These are phyloP conservation scores for Oedothorax gibbosus DNA, from an alignment of 1,140 invertebrate species.

Conservation along the genomic window DNA sequence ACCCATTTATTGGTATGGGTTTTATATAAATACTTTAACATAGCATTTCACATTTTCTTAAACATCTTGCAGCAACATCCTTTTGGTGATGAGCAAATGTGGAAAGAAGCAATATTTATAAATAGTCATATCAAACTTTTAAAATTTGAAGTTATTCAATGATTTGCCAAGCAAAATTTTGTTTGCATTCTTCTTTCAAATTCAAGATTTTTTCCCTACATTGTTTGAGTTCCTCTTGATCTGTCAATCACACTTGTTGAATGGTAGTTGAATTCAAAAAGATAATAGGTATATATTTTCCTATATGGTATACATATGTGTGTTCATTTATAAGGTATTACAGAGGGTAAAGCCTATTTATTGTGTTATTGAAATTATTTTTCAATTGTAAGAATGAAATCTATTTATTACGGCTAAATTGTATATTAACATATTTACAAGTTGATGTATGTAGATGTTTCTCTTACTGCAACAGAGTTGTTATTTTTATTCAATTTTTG, in stretches of 20 bases:
- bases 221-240: slow-evolving; percentile 2
- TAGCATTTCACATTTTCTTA: slow-evolving; percentile 53
- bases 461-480: slow-evolving; percentile 53
- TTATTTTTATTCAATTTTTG: slow-evolving; percentile 61
- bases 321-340: slow-evolving; percentile 59
- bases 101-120: slow-evolving; percentile 35
- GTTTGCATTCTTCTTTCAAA: neutral
- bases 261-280: slow-evolving; percentile 42
- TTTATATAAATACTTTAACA: slow-evolving; percentile 47
- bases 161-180: slow-evolving; percentile 18
- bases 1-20: slow-evolving; percentile 47
- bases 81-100: slow-evolving; percentile 28
- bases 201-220: slow-evolving; percentile 21
- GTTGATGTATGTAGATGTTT: slow-evolving; percentile 56
- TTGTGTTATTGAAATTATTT: slow-evolving; percentile 60
- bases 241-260: slow-evolving; percentile 51
- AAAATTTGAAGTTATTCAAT: neutral
- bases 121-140: slow-evolving; percentile 51
- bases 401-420: slow-evolving; percentile 59
- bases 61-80: slow-evolving; percentile 45
- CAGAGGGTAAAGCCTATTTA: slow-evolving; percentile 52
- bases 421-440: slow-evolving; percentile 61
- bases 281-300: slow-evolving; percentile 54
- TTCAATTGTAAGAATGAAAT: slow-evolving; percentile 35
- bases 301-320: slow-evolving; percentile 58